These are phyloP conservation scores for Heliconius cydno DNA, from an alignment of 2,888 invertebrate species.

Conservation along the genomic window DNA sequence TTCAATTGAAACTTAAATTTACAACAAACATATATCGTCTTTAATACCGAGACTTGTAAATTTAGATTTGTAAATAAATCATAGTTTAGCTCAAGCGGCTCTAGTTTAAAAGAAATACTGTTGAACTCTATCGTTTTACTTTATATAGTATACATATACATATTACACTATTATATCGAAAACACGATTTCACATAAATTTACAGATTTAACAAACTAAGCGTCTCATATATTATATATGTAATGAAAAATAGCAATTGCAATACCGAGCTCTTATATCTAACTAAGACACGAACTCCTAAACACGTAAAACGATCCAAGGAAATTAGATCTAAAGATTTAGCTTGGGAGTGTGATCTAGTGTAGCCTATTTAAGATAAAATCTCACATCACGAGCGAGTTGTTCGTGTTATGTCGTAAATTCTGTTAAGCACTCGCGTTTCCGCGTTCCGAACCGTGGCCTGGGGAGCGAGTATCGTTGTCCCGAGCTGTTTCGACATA, in stretches of 20 bases:
- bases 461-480: slow-evolving; percentile 37
- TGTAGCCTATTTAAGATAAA: slow-evolving; percentile 46
- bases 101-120: neutral
- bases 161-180: too few species aligned
- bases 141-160: too few species aligned
- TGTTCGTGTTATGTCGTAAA: slow-evolving; percentile 52
- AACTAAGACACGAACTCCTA: slow-evolving; percentile 14
- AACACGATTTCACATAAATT: too few species aligned
- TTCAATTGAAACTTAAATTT: too few species aligned
- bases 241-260: slow-evolving; percentile 6
- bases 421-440: slow-evolving; percentile 49
- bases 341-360: slow-evolving; percentile 45
- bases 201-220: too few species aligned
- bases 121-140: neutral
- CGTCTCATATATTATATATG: neutral
- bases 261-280: neutral
- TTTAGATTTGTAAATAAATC: too few species aligned
- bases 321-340: slow-evolving; percentile 29
- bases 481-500: slow-evolving; percentile 38
- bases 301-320: slow-evolving; percentile 5
- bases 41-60: too few species aligned
- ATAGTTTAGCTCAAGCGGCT: too few species aligned
- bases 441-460: slow-evolving; percentile 51
- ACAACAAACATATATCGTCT: too few species aligned
- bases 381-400: slow-evolving; percentile 52